Percentiles rank a stretch among this genome's conserved stretches.
phyloP scores from a whole-genome alignment of 2,113 vertebrate genomes.

The Dolichotis patagonum region DNA sequence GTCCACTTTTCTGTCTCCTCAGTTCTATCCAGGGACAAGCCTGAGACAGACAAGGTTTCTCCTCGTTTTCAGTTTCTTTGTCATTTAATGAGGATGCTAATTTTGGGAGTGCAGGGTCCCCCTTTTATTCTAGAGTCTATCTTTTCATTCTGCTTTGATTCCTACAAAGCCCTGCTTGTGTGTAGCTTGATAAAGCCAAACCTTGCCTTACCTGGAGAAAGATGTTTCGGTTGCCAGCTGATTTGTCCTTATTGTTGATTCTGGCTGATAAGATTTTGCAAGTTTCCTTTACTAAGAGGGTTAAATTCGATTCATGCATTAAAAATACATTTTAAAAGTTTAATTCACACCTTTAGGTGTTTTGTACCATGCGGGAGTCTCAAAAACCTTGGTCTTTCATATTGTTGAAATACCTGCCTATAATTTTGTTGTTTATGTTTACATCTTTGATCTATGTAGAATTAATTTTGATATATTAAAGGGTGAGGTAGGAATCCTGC shows the following conservation, averaged over 20 bases:
- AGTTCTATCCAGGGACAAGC: not conserved
- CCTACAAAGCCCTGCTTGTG: not conserved
- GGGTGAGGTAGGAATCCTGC: not conserved
- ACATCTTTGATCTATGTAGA: conserved; percentile 37
- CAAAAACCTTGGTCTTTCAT: not conserved
- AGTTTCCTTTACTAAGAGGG: conserved; percentile 6
- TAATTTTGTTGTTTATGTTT: not conserved
- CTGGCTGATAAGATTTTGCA: conserved; percentile 9
- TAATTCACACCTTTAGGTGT: conserved; percentile 38
- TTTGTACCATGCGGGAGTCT: not conserved
- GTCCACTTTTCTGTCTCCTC: not conserved
- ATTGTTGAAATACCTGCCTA: conserved; percentile 4
- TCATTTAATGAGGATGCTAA: not conserved
- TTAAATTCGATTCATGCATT: not conserved
- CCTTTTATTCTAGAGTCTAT: conserved; percentile 27
- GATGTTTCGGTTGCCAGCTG: not conserved
- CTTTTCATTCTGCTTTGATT: conserved; percentile 12
- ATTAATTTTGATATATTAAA: conserved; percentile 53
- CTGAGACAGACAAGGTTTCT: not conserved
- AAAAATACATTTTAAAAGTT: conserved; percentile 25
- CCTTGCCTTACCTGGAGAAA: not conserved
- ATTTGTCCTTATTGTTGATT: conserved; percentile 4
- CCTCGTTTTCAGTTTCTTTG: not conserved
- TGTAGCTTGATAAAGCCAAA: not conserved
- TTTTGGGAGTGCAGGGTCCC: not conserved